Evolutionary conservation across 2,888 invertebrate genomes (phyloP), one percentile per base, ranked within the genome.

Genomic region (Creontiades dilutus): DNA sequence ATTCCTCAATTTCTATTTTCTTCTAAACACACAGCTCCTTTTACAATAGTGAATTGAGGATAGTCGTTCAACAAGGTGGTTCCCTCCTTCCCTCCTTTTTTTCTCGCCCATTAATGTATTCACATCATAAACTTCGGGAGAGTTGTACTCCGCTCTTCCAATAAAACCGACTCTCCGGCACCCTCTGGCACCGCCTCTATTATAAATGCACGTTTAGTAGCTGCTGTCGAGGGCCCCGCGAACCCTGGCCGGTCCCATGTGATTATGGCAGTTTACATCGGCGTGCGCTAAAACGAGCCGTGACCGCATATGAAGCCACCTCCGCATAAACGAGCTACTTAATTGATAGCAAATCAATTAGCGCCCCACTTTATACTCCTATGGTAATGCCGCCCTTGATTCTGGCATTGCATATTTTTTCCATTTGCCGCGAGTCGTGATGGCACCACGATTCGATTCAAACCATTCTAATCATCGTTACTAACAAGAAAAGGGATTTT

Each of bases 301-400:
- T 68, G 68, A 68, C 68, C 68, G 27, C 68, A 68, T 68, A 13
- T 52, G 68, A n/a, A 19, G 27, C 23, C 68, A 68, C 68, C 68
- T 23, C 23, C 68, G 68, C 68, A 68, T 68, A 68, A 68, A 68
- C 68, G 23, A 68, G 12, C 68, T 23, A 68, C 68, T 68, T 68
- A 68, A 68, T 68, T 68, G 68, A 23, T 68, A 68, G 68, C 68
- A 68, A 68, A 68, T 68, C 68, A 68, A 68, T 68, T 68, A 68
- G 68, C 68, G 19, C 68, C 68, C 68, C 19, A 68, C 68, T 68
- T 68, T 68, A 68, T 68, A 68, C 5, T 27, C 23, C 27, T 68
- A 68, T 68, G 68, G 68, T 68, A 68, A 68, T 68, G 68, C 23
- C 68, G 68, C 23, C 68, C 68, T 68, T 68, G 68, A 23, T 68